Conservation (phyloP, 2,797 vertebrate genomes). For the Onychomys arenicola region DNA sequence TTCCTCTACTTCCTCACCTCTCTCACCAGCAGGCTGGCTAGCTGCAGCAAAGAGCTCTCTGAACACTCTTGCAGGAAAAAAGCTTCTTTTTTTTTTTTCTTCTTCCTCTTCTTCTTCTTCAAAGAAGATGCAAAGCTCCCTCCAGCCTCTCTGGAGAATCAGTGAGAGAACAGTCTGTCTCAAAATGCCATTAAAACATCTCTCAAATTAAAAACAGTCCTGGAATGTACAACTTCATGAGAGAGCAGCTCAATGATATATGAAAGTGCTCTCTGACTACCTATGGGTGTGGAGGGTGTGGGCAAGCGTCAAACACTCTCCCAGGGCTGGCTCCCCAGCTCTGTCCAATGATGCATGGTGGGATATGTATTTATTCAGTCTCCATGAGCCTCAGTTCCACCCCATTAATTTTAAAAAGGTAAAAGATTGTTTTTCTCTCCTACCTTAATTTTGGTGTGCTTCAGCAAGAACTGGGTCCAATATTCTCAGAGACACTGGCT, state of each 20-base stretch:
- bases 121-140: constrained; percentile 68
- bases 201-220: constrained; percentile 72
- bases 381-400: not conserved
- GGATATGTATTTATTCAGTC: not conserved
- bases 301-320: not conserved
- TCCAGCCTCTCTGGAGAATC: constrained; percentile 71
- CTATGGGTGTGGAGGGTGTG: not conserved
- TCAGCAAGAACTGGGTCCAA: not conserved
- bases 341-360: not conserved
- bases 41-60: constrained; percentile 53
- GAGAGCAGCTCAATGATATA: not conserved
- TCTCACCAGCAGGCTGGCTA: constrained; percentile 34
- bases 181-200: constrained; percentile 71
- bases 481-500: not conserved
- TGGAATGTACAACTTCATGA: not conserved
- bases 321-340: not conserved
- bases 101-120: constrained; percentile 8
- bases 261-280: not conserved
- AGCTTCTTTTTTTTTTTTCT: not conserved
- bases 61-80: constrained; percentile 56
- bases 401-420: not conserved
- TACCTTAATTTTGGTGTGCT: not conserved
- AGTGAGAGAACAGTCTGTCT: constrained; percentile 56
- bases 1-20: constrained; percentile 25
- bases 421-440: not conserved